Base-by-base conservation (phyloP, 2,797 vertebrate genomes). In the Gallinago stenura region DNA sequence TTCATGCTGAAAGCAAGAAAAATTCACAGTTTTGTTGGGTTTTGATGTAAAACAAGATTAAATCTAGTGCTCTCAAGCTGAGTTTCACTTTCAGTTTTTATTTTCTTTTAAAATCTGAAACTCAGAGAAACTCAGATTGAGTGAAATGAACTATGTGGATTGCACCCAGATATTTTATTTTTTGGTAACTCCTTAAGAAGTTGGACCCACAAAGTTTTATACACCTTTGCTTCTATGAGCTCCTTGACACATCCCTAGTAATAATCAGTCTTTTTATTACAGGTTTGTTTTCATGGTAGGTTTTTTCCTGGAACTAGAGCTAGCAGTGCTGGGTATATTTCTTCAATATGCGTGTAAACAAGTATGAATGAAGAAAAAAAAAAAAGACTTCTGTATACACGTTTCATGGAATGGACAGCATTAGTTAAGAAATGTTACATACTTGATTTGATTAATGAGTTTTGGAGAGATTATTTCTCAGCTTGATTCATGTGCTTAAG, bases 1-100 rank as follows among this genome's bases (percentile, higher is more conserved):
- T 96, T 94, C 95, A 91, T 77, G 87, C 91, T 95, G 95, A 91
- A 96, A 95, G 87, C 62, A 93, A 88, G 91, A 91, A 95, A 96
- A 95, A 93, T 83, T 94, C 89, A 92, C 86, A 95, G 94, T 90
- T 96, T 94, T 95, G 33, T 95, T 94, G 93, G 88, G 93, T 91
- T 96, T 93, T 93, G 93, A 95, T 96, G 83, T 96, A 95, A 96
- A 96, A 93, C 77, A 90, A 96, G 93, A 97, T 94, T 96, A 96
- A 96, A 87, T 54, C 25, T 80, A 86, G 48, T 37, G 72, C 37
- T 80, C 43, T 95, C 78, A 91, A 78, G 50, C 82, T 75, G 62
- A 90, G 95, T 95, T 94, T 93, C 66, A 68, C 83, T 94, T 93
- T 95, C 83, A 64, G 48, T 82, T 97, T 91, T 91, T 95, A 93